These are phyloP conservation scores for Brachionichthys hirsutus DNA, from an alignment of 2,113 vertebrate genomes.

Conservation along the genomic window DNA sequence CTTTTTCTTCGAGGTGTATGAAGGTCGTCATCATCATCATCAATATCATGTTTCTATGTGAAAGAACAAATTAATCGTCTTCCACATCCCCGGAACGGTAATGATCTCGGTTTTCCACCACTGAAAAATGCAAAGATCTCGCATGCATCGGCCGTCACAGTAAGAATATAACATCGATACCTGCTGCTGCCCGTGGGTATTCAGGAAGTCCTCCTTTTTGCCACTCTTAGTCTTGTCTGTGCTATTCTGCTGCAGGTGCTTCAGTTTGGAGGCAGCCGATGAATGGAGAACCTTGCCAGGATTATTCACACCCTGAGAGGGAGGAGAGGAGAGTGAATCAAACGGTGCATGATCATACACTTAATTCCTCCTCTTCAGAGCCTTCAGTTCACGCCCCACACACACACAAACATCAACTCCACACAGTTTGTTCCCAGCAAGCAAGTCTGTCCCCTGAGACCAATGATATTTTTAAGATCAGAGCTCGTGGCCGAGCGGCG, in stretches of 20 bases:
- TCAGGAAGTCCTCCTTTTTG: conserved; percentile 90
- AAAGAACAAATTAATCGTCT: too few species aligned
- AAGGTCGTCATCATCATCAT: too few species aligned
- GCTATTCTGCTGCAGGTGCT: conserved; percentile 88
- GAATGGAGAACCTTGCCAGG: conserved; percentile 85
- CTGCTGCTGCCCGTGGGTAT: conserved; percentile 94
- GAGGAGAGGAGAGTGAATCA: conserved; percentile 19
- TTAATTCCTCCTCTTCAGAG: conserved; percentile 21
- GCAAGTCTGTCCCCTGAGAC: conserved; percentile 28
- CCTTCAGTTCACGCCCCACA: conserved; percentile 16
- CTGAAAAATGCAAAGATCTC: conserved; percentile 11
- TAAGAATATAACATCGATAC: conserved; percentile 64
- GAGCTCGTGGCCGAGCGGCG: conserved; percentile 22
- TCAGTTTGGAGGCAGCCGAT: conserved; percentile 86
- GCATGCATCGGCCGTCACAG: neutral
- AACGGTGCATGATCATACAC: conserved; percentile 3
- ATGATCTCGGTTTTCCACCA: too few species aligned
- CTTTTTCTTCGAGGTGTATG: too few species aligned
- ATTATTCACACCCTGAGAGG: conserved; percentile 60
- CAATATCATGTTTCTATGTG: too few species aligned
- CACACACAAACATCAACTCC: conserved; percentile 13
- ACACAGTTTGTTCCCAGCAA: conserved; percentile 3
- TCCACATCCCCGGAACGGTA: neutral
- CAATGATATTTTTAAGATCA: conserved; percentile 44
- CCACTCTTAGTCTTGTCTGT: conserved; percentile 89